Conservation (phyloP, 2,888 invertebrate species). For the Cancer borealis region DNA sequence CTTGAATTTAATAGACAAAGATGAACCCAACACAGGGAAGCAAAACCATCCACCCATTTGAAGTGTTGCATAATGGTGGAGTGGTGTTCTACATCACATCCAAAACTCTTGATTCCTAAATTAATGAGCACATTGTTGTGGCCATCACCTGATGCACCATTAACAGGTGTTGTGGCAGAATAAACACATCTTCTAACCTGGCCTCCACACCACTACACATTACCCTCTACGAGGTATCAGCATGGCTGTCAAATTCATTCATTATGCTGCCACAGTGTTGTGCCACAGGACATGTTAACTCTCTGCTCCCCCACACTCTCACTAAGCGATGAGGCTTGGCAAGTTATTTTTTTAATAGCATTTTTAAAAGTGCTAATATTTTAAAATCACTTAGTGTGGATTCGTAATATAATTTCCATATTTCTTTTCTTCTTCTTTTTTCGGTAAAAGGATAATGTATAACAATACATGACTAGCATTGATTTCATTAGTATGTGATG, state of each 20-base stretch:
- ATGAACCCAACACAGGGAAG: not conserved
- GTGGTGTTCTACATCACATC: no score
- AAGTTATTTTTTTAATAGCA: not conserved
- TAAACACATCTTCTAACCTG: not conserved
- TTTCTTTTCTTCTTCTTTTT: not conserved
- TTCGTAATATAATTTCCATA: not conserved
- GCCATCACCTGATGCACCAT: not conserved
- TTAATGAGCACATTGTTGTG: not conserved
- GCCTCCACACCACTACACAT: not conserved
- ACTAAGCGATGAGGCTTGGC: not conserved
- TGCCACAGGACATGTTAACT: not conserved
- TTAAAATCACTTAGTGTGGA: not conserved
- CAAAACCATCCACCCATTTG: not conserved
- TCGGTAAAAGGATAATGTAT: not conserved
- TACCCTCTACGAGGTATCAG: not conserved
- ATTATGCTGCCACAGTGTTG: not conserved
- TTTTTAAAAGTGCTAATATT: not conserved
- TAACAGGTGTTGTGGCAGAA: not conserved
- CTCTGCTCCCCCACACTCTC: conserved; percentile 42
- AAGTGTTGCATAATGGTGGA: not conserved
- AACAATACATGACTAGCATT: not conserved
- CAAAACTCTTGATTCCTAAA: not conserved
- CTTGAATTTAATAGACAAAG: not conserved
- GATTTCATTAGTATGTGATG: not conserved
- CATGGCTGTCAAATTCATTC: not conserved